Base-by-base conservation (phyloP, 2,888 invertebrate genomes). In the Monochamus alternatus region DNA sequence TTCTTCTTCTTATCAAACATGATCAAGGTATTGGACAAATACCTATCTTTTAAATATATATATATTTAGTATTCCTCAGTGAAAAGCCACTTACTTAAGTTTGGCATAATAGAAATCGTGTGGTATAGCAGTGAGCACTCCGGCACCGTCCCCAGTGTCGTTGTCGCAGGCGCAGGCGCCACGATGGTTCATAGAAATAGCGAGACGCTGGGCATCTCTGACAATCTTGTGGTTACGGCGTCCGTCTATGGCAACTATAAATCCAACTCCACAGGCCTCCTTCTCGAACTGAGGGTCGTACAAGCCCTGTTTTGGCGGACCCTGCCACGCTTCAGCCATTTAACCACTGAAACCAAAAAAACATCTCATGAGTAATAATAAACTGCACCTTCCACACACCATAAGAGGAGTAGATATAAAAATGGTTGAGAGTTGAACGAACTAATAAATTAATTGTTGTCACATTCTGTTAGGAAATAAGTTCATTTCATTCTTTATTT, bases 121-220 rank as follows among this genome's bases (percentile, higher is more conserved):
- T 62, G 99, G 99, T 87, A 99, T 98, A 85, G 98, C 97, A 80
- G 97, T 96, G 87, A 99, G 92, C 77, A 99, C 96, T 74, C 99
- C 99, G 79, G 99, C 99, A 79, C 99, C 99, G 89, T 99, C 99
- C 75, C 99, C 99, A 70, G 98, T 98, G 90, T 99, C 98, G 90
- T 99, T 99, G 91, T 99, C 99, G 91, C 98, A 98, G 59, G 98
- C 97, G 90, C 98, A 98, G 68, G 99, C 99, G 86, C 99, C 99
- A 82, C 99, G 95, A 91, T 99, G 99, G 91, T 98, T 97, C 99
- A 99, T 99, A 86, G 99, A 95, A 89, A 95, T 95, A 77, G 99
- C 95, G 90, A 99, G 93, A 83, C 93, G 95, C 90, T 98, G 95
- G 72, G 99, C 98, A 94, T 99, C 98, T 87, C 95, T 94, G 85